These are phyloP conservation scores for Chrysopilus asiliformis DNA, from an alignment of 2,888 invertebrate species.

Conservation along the genomic window DNA sequence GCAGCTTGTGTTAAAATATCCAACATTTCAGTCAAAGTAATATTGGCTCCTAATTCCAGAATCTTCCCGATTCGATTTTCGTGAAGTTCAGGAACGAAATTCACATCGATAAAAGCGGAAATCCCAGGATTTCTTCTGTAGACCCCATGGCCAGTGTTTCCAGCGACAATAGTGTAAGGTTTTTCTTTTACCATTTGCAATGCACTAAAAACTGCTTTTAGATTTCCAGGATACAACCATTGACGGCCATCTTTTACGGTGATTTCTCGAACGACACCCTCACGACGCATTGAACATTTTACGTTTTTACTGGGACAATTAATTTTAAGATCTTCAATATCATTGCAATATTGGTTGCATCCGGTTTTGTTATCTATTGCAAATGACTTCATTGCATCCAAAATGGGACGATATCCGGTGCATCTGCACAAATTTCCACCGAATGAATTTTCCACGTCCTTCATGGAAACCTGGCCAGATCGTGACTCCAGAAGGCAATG, in stretches of 20 bases:
- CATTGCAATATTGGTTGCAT: conserved; percentile 17
- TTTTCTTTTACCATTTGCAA: conserved; percentile 33
- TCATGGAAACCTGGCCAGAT: conserved; percentile 37
- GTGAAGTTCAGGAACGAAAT: conserved; percentile 41
- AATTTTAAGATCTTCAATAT: conserved; percentile 37
- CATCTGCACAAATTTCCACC: conserved; percentile 60
- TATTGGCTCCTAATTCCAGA: too few relatives aligned
- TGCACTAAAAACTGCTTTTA: conserved; percentile 40
- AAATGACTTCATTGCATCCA: conserved; percentile 57
- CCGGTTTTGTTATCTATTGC: conserved; percentile 39
- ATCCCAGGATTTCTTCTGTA: conserved; percentile 18
- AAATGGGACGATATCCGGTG: conserved; percentile 57
- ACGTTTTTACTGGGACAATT: conserved; percentile 22
- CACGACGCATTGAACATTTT: conserved; percentile 14
- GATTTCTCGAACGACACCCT: conserved; percentile 18
- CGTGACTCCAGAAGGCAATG: conserved; percentile 32
- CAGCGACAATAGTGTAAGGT: conserved; percentile 49
- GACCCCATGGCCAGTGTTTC: conserved; percentile 58
- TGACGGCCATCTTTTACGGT: conserved; percentile 30
- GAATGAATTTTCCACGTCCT: conserved; percentile 53
- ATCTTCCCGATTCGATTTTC: conserved; percentile 40
- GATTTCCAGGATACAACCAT: conserved; percentile 40
- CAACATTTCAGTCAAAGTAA: conserved; percentile 38
- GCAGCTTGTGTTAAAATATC: conserved; percentile 28
- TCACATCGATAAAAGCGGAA: conserved; percentile 46